Conservation (phyloP, 2,113 vertebrate genomes). For the Romanogobio albipinnatus region DNA sequence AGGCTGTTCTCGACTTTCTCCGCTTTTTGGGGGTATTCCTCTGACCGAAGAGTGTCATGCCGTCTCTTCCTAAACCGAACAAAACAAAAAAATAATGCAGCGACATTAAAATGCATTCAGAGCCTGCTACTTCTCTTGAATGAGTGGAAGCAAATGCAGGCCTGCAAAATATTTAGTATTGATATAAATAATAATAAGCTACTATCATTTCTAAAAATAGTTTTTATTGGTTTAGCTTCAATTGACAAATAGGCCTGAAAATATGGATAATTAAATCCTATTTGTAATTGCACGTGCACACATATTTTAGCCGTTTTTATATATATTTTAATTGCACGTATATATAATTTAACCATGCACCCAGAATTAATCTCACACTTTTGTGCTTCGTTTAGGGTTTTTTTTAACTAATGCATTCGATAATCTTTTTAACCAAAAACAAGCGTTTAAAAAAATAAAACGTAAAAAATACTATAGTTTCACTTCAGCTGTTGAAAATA, state of each 20-base stretch:
- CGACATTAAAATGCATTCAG: neutral
- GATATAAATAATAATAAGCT: neutral
- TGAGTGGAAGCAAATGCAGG: neutral
- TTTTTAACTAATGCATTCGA: neutral
- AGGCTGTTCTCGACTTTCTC: conserved; percentile 88
- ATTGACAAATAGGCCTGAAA: neutral
- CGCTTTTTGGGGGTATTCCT: conserved; percentile 87
- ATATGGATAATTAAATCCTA: neutral
- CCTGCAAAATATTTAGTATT: neutral
- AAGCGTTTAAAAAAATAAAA: neutral
- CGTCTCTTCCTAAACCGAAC: conserved; percentile 81
- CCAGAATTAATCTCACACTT: neutral
- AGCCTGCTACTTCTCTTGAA: neutral
- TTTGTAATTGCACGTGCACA: neutral
- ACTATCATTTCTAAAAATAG: neutral
- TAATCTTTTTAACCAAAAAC: neutral
- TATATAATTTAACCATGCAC: neutral
- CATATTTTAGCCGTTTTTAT: neutral
- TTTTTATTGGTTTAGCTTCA: neutral
- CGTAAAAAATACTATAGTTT: neutral
- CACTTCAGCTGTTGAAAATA: neutral
- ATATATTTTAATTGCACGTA: neutral
- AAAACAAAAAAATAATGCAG: conserved; percentile 16
- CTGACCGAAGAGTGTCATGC: conserved; percentile 88
- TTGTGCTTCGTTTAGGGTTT: neutral